Evolutionary conservation across 2,888 invertebrate genomes (phyloP), one percentile per base, ranked within the genome.

Genomic region (Chloromyia formosa): DNA sequence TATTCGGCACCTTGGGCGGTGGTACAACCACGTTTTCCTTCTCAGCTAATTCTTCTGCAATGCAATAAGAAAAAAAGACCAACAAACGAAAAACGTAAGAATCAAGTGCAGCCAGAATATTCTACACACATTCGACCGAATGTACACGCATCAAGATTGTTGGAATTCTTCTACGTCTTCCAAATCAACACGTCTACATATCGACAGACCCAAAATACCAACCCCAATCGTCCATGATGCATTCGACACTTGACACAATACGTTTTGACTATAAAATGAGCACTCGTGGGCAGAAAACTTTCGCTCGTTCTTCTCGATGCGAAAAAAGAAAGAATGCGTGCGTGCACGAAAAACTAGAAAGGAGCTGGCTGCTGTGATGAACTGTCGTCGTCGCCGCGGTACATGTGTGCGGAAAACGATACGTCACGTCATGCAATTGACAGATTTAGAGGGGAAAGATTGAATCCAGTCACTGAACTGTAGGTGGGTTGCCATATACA

Each of bases 181-280:
- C n/a, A n/a, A n/a, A n/a, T 74, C 74, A 73, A 12, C 72, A 78
- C 77, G 77, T 23, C 10, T 23, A 23, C 76, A 79, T 76, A 73
- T 49, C 49, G 14, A 49, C 77, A 53, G 74, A 78, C 76, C 76
- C 74, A 75, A 77, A 14, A n/a, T 80, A 84, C 90, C 84, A 86
- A 91, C 91, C 91, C 91, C 91, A 91, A 84, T 90, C 90, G 80
- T 91, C 91, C 91, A 91, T 91, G 75, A 42, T 77, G 35, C 35
- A 20, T 71, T 58, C 56, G 58, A 71, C 9, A 35, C 27, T 35
- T 35, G 27, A 35, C 12, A 23, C 22, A 12, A 1, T 12, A 7
- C 66, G n/a, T 49, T 20, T 45, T 20, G 22, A 49, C 10, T 4
- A 5, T 9, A 49, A 66, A 49, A 1, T 0, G 1, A 1, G 1